These are phyloP conservation scores for Zaprionus camerounensis DNA, from an alignment of 1,140 invertebrate species.

Conservation along the genomic window DNA sequence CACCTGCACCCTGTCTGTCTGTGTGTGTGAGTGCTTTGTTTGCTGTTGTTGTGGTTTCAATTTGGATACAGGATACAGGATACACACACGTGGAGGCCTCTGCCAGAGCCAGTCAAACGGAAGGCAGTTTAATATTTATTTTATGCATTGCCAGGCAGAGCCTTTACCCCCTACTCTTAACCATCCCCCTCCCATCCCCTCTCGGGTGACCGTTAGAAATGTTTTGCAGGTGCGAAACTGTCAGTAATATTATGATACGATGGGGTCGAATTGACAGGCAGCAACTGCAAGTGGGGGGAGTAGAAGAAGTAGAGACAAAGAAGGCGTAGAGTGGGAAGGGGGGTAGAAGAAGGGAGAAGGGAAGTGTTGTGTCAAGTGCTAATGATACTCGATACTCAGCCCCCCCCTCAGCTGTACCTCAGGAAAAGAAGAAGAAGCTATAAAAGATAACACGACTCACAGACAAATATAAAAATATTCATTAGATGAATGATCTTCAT, in stretches of 20 bases:
- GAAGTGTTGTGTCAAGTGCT: background rate
- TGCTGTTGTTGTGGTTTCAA: slow-evolving; percentile 80
- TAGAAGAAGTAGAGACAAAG: background rate
- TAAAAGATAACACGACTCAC: background rate
- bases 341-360: no score
- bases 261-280: slow-evolving; percentile 9
- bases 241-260: slow-evolving; percentile 43
- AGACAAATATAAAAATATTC: no score
- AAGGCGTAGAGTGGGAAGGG: no score
- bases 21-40: slow-evolving; percentile 42
- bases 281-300: background rate
- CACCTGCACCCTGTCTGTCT: background rate
- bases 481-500: no score
- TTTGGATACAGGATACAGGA: slow-evolving; percentile 66
- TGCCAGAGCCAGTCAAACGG: slow-evolving; percentile 42
- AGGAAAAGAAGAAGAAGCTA: background rate
- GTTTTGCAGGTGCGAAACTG: slow-evolving; percentile 52
- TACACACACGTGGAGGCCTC: slow-evolving; percentile 25
- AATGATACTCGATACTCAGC: background rate
- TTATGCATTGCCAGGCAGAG: slow-evolving; percentile 56
- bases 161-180: background rate
- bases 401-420: background rate
- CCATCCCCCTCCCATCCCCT: background rate
- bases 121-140: slow-evolving; percentile 80
- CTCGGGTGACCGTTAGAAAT: slow-evolving; percentile 18